Base-by-base conservation (phyloP, 2,797 vertebrate species). In the Anguilla obscura region DNA sequence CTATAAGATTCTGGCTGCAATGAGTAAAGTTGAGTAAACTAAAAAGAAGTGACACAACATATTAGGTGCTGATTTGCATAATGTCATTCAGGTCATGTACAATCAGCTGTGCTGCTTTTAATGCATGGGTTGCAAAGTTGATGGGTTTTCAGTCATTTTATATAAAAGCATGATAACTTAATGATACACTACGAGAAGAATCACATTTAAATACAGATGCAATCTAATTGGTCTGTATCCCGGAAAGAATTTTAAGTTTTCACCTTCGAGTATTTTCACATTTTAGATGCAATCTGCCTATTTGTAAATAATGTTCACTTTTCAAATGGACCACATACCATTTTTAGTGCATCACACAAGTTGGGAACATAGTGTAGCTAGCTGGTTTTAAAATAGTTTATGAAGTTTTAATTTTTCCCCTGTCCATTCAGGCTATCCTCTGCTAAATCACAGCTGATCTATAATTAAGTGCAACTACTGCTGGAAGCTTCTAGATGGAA, bases 221-320 rank as follows among this genome's bases (percentile, higher is more conserved):
- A 27, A 40, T 80, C n/a, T 58, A 86, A 80, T 58, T 87, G 33
- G 60, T 63, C 16, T 82, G 52, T 12, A 58, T n/a, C 40, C 52
- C 24, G 30, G 33, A 76, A 7, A 56, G 54, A 30, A 52, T 12
- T 52, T 27, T 80, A 80, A 48, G 5, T 10, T 21, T 36, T 40
- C 16, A 82, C 16, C 18, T 48, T 82, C 8, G 18, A 18, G 18
- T 40, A 6, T 82, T 36, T 82, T 82, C 45, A 40, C 12, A 82
- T 82, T 50, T 83, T n/a, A 48, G 0, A 16, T 52, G 24, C 48
- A 48, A n/a, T 33, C 10, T 36, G 30, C 30, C 10, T 33, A 10
- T 74, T 30, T 10, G 7, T 50, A 18, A 27, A 54, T n/a, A 30
- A 27, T 56, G 50, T 16, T 36, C 4, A 36, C 30, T 79, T 36